Evolutionary conservation across 2,888 invertebrate genomes (phyloP).

Genomic region (Lycia hirtaria): DNA sequence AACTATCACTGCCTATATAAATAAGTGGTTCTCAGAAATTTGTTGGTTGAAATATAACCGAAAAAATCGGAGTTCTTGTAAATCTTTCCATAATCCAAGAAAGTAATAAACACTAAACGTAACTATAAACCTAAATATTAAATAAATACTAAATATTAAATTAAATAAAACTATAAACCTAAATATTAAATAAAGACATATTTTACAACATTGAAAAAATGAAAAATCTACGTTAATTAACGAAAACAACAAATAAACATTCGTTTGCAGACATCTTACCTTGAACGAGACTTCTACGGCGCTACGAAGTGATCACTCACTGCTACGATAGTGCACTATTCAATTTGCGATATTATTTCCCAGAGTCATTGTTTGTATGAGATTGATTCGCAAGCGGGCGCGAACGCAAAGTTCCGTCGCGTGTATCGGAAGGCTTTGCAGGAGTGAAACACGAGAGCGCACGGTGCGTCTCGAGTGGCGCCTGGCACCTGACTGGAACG

Average conservation of each 20-base stretch:
- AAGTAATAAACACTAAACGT: no score
- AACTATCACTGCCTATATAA: no score
- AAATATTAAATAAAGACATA: no score
- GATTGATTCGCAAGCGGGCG: constrained; percentile 25
- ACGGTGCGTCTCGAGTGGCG: constrained; percentile 77
- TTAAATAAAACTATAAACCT: no score
- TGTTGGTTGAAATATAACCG: no score
- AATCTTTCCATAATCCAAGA: no score
- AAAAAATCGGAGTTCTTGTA: no score
- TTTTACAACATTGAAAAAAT: no score
- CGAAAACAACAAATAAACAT: background rate
- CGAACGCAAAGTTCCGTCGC: constrained; percentile 44
- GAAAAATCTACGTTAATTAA: constrained; percentile 29
- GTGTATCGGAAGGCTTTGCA: constrained; percentile 60
- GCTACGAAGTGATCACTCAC: constrained; percentile 65
- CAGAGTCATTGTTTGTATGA: constrained; percentile 37
- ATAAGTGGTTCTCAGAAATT: no score
- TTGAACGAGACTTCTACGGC: constrained; percentile 57
- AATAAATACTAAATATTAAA: no score
- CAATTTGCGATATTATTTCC: constrained; percentile 37
- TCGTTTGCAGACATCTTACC: constrained; percentile 51
- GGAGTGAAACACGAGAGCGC: constrained; percentile 52
- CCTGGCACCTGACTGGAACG: constrained; percentile 81
- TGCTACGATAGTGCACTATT: constrained; percentile 56
- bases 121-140: no score